Conservation (phyloP, 1,140 invertebrate species). For the Ylistrum balloti region DNA sequence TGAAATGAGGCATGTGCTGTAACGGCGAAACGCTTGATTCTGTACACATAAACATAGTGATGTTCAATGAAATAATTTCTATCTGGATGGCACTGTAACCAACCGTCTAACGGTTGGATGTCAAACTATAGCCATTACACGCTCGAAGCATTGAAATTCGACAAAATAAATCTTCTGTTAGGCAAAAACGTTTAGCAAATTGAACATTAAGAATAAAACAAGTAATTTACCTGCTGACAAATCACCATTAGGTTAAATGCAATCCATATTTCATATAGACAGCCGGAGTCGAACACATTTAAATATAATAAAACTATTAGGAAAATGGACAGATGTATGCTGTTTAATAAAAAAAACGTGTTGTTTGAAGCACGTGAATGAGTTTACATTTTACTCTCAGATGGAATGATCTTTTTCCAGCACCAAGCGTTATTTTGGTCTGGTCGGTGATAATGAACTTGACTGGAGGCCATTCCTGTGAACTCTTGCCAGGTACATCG, state of each 20-base stretch:
- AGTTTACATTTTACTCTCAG: neutral
- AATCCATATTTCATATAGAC: no score
- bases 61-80: neutral
- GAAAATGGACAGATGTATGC: no score
- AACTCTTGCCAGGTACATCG: constrained; percentile 1
- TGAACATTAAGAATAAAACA: no score
- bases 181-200: neutral
- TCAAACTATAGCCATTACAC: neutral
- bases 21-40: neutral
- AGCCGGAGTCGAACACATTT: no score
- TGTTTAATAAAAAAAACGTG: neutral
- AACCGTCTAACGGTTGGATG: neutral
- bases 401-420: neutral
- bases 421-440: neutral
- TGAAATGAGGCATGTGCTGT: neutral
- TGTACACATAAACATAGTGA: neutral
- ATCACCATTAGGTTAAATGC: no score
- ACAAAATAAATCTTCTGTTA: neutral
- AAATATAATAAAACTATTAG: no score
- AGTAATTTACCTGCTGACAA: no score
- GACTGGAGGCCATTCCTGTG: neutral
- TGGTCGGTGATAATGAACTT: neutral
- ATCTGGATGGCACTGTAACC: neutral
- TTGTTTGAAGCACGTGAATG: neutral
- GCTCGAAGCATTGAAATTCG: neutral